These are phyloP conservation scores for Sylvilagus bachmani DNA, from an alignment of 2,113 vertebrate genomes.

Conservation along the genomic window DNA sequence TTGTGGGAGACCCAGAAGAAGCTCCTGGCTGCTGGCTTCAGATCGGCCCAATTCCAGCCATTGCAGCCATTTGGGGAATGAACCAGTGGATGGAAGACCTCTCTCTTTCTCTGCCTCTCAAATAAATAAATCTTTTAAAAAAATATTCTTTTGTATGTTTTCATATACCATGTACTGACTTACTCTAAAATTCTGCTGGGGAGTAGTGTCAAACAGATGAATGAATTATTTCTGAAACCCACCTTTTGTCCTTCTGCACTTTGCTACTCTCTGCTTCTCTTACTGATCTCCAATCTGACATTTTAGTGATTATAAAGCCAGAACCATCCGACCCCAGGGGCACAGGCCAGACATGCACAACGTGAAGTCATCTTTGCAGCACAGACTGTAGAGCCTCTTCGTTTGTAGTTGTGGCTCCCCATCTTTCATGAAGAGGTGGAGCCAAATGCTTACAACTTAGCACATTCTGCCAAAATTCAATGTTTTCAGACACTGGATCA, in stretches of 20 bases:
- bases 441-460: background rate
- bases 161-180: background rate
- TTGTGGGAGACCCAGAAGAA: too few species aligned
- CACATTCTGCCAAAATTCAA: background rate
- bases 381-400: background rate
- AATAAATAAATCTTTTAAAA: too few species aligned
- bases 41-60: too few species aligned
- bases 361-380: background rate
- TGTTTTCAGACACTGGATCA: background rate
- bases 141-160: background rate
- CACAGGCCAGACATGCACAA: background rate
- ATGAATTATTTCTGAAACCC: background rate
- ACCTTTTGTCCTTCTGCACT: background rate
- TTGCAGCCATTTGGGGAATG: too few species aligned
- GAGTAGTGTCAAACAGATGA: background rate
- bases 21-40: too few species aligned
- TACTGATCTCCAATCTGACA: background rate
- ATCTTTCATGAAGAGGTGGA: background rate
- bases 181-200: background rate
- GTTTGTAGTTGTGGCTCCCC: background rate
- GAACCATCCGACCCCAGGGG: background rate
- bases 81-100: too few species aligned
- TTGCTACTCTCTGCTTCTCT: background rate
- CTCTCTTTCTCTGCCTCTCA: too few species aligned
- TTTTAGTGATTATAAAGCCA: background rate